Percentiles rank a stretch among this genome's conserved stretches.
Conservation (phyloP, 2,888 invertebrate genomes). For the Lochmaea crataegi region DNA sequence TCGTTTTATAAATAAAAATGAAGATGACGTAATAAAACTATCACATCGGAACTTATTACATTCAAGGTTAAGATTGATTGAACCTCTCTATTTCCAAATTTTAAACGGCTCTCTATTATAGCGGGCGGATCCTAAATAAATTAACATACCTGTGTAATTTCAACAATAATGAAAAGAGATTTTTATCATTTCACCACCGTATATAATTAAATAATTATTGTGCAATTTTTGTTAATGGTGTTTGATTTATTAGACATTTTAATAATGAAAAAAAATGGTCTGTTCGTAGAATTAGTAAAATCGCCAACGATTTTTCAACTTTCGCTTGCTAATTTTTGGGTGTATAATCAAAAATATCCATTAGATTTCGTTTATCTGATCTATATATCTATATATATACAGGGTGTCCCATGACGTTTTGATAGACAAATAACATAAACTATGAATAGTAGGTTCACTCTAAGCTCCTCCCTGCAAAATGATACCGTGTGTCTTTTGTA, state of each 20-base stretch:
- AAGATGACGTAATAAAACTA: not conserved
- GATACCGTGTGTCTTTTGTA: too few relatives aligned
- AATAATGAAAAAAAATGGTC: not conserved
- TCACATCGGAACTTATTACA: not conserved
- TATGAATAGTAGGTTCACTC: too few relatives aligned
- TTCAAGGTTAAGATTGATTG: not conserved
- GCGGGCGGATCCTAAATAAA: not conserved
- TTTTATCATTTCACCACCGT: not conserved
- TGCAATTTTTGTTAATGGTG: not conserved
- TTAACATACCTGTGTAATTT: not conserved
- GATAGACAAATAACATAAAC: too few relatives aligned
- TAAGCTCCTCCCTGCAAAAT: too few relatives aligned
- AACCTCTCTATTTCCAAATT: not conserved
- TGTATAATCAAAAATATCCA: too few relatives aligned
- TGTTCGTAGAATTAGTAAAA: not conserved
- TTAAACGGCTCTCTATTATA: not conserved
- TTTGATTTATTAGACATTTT: not conserved
- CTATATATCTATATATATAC: too few relatives aligned
- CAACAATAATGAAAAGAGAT: not conserved
- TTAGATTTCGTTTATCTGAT: too few relatives aligned
- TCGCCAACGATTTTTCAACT: not conserved
- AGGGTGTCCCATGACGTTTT: too few relatives aligned
- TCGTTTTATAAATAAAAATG: too few relatives aligned
- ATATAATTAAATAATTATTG: not conserved
- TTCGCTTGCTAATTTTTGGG: too few relatives aligned